Base-by-base conservation (phyloP, 2,113 vertebrate genomes). In the Castor canadensis region DNA sequence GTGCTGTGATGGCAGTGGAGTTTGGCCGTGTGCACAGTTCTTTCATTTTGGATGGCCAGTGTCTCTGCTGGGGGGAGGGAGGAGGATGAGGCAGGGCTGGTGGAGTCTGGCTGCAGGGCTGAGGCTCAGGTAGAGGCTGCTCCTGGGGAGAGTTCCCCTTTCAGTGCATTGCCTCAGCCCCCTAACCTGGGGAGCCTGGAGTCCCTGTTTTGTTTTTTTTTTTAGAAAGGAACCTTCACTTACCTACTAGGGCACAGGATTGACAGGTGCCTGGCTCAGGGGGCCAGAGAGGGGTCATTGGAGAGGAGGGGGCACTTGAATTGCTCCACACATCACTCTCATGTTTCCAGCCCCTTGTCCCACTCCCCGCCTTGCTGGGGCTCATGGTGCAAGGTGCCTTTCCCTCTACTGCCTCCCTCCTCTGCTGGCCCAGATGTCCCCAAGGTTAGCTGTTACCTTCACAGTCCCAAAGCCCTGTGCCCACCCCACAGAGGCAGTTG, bases 1-100 rank as follows among this genome's bases (percentile, higher is more conserved):
- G 28, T 43, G 49, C 32, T 1, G 0, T 40, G 88, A 28, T 1
- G 5, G 3, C 38, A 19, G 4, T 58, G 30, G 17, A 40, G 0
- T 0, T 26, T 38, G 62, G 22, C 52, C 16, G 9, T 71, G 16
- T 35, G 0, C 35, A 2, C 22, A 16, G 69, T 22, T 58, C 22
- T n/a, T 12, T 13, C 11, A 12, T 9, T 30, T 20, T 9, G n/a
- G 24, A 26, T 26, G 28, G 17, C 69, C 45, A 24, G 47, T 4
- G 15, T 5, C 16, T 40, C 9, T 15, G 52, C 13, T 0, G 4
- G 0, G 7, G 56, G 38, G 35, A 47, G 40, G n/a, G 15, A 9
- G n/a, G 10, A 30, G 60, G 4, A 3, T 9, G 38, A 47, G 54
- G 38, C 28, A 8, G 56, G n/a, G 2, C 11, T 26, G 15, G 5